Conservation (phyloP, 1,140 invertebrate genomes). For the Sminthurinus signatus region DNA sequence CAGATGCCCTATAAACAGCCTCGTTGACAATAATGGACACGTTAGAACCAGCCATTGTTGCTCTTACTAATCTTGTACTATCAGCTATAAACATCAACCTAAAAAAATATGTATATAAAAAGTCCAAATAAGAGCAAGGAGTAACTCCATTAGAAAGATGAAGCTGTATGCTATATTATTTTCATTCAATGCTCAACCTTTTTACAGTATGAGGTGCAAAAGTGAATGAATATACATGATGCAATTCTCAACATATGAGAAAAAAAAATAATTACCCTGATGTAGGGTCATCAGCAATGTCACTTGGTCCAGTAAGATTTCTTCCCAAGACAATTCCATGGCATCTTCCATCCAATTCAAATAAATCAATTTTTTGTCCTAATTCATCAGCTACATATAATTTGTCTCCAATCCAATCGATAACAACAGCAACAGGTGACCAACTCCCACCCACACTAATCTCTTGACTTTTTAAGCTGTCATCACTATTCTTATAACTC, state of each 20-base stretch:
- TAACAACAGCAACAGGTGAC: constrained; percentile 80
- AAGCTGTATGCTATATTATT: too few species aligned
- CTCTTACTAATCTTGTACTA: constrained; percentile 75
- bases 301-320: constrained; percentile 82
- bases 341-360: constrained; percentile 73
- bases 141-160: too few species aligned
- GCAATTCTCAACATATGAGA: too few species aligned
- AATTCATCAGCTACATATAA: constrained; percentile 85
- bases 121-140: too few species aligned
- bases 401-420: constrained; percentile 97
- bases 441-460: constrained; percentile 48
- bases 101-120: constrained; percentile 38
- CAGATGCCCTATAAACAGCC: constrained; percentile 82
- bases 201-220: too few species aligned
- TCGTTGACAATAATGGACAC: constrained; percentile 75
- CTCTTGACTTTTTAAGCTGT: constrained; percentile 11
- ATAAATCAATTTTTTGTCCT: constrained; percentile 70
- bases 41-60: constrained; percentile 86
- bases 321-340: constrained; percentile 84
- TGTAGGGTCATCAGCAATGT: constrained; percentile 86
- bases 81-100: constrained; percentile 88
- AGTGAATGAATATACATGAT: too few species aligned
- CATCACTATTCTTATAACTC: neutral
- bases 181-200: too few species aligned
- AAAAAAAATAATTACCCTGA: constrained; percentile 65